These are phyloP conservation scores for Camptogramma bilineatum DNA, from an alignment of 2,888 invertebrate genomes.

Conservation along the genomic window DNA sequence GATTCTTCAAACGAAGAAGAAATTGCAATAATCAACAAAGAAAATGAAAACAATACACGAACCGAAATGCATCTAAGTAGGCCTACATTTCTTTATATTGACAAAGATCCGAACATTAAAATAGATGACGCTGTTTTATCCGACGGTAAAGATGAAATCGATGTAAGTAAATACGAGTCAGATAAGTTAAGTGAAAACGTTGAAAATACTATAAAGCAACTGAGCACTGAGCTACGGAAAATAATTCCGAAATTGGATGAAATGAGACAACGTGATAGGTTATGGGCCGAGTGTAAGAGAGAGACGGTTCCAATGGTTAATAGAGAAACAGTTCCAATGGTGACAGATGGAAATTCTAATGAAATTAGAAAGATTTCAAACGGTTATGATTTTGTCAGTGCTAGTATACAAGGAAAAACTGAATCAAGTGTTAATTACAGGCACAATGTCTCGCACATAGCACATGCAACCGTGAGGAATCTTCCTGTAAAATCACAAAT, in stretches of 20 bases:
- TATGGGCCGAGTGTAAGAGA: slow-evolving; percentile 68
- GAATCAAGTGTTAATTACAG: slow-evolving; percentile 44
- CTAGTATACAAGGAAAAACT: slow-evolving; percentile 44
- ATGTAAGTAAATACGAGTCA: slow-evolving; percentile 72
- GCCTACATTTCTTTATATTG: slow-evolving; percentile 78
- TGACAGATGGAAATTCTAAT: slow-evolving; percentile 75
- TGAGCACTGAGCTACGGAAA: slow-evolving; percentile 78
- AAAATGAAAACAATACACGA: slow-evolving; percentile 73
- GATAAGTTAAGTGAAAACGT: slow-evolving; percentile 74
- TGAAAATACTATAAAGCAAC: slow-evolving; percentile 78
- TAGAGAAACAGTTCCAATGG: slow-evolving; percentile 46
- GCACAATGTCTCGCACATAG: slow-evolving; percentile 36
- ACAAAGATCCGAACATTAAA: slow-evolving; percentile 71
- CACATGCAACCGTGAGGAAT: slow-evolving; percentile 43
- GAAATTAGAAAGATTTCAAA: slow-evolving; percentile 62
- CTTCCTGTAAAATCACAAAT: slow-evolving; percentile 46
- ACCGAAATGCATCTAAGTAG: slow-evolving; percentile 77
- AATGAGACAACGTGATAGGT: slow-evolving; percentile 75
- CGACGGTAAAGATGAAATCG: slow-evolving; percentile 84
- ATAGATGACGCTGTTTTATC: slow-evolving; percentile 86
- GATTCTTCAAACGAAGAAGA: slow-evolving; percentile 53
- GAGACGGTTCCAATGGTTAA: slow-evolving; percentile 52
- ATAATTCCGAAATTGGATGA: slow-evolving; percentile 81
- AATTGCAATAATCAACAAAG: slow-evolving; percentile 58
- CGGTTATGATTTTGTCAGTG: slow-evolving; percentile 42